Evolutionary conservation across 2,797 vertebrate species (phyloP), one percentile per base, ranked within the genome.

Genomic region (Trichosurus vulpecula): DNA sequence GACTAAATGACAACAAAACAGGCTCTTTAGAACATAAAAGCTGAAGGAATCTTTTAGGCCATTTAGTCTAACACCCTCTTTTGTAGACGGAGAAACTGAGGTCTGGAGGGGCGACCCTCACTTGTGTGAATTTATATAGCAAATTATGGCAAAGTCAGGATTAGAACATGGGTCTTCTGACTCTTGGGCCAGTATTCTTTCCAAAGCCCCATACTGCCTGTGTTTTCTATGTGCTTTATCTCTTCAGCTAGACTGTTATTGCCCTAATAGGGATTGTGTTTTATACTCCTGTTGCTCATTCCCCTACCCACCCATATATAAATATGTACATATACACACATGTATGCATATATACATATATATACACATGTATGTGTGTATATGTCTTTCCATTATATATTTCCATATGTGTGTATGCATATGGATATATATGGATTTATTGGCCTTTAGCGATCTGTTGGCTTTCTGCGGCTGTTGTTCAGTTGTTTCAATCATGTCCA

Each of bases 291-390:
- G n/a, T 22, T 5, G 0, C n/a, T n/a, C 74, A 74, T 6, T 22
- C 19, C 19, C 41, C 5, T 6, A 2, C 12, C 53, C 53, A 13
- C 53, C 53, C 53, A 54, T 54, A 54, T 12, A 54, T 53, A 54
- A 10, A 54, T 13, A 13, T 54, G 14, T 54, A 14, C 55, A 31
- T 58, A 58, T 12, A 13, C 31, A 35, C 12, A 13, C 4, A 16
- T 35, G 13, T 57, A 31, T 31, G 4, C 13, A 10, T 12, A 31
- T 30, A 10, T 30, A 2, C 0, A 16, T 55, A 19, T 27, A 5
- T 12, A 0, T 57, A 2, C 3, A 3, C 13, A 14, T 35, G 12
- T 14, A 27, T 0, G 11, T 9, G 2, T 58, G 10, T 61, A 3
- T 58, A 30, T 56, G 25, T 53, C 9, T 22, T 22, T 22, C 16